Conservation (phyloP, 2,797 vertebrate genomes). For the Cephalopachus bancanus region DNA sequence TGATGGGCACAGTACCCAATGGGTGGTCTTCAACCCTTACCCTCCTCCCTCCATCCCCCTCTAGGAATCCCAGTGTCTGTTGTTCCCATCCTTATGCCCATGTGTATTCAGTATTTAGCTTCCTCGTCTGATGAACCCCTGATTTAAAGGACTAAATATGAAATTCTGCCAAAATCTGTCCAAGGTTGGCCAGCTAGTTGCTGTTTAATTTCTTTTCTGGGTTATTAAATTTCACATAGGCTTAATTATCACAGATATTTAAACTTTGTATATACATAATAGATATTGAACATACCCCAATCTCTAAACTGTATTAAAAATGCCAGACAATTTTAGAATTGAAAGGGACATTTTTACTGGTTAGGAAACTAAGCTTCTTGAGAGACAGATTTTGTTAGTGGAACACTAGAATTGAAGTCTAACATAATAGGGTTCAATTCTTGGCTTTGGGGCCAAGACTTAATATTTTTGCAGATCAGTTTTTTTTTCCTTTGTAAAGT, state of each 20-base stretch:
- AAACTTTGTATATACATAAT: not conserved
- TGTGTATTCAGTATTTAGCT: not conserved
- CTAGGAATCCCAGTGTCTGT: not conserved
- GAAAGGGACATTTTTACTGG: conserved; percentile 11
- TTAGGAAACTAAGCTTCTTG: not conserved
- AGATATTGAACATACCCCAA: not conserved
- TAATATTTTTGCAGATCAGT: not conserved
- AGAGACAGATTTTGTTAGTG: not conserved
- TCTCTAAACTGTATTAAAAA: conserved; percentile 21
- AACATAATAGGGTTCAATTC: not conserved
- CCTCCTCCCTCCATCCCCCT: too few relatives aligned
- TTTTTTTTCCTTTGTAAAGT: conserved; percentile 3
- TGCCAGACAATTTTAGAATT: conserved; percentile 17
- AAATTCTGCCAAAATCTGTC: not conserved
- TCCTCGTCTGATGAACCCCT: not conserved
- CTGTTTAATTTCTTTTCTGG: not conserved
- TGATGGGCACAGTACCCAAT: too few relatives aligned
- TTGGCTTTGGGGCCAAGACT: not conserved
- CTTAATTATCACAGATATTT: not conserved
- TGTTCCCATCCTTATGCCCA: not conserved
- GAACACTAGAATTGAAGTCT: not conserved
- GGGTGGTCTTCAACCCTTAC: too few relatives aligned
- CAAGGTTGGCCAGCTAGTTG: not conserved
- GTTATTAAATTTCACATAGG: not conserved
- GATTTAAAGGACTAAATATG: not conserved